phyloP scores from a whole-genome alignment of 2,888 invertebrate species.

The Torymus texanus region DNA sequence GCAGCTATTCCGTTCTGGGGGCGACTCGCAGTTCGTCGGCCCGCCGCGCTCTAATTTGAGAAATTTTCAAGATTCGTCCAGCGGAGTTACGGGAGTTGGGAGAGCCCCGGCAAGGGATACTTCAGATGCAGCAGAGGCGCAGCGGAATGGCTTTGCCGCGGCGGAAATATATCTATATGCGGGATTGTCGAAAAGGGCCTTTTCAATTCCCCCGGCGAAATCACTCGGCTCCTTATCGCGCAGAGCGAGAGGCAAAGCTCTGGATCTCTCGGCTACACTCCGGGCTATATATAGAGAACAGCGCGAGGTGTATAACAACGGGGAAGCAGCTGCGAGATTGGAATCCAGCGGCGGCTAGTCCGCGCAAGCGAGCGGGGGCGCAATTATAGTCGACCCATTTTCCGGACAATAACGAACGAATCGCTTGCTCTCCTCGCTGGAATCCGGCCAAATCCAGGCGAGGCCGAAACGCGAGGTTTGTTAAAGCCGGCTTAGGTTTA shows the following conservation, averaged over 20 bases:
- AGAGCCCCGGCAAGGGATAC: slow-evolving; percentile 12
- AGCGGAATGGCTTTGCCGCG: not conserved
- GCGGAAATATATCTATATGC: not conserved
- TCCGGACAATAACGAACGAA: slow-evolving; percentile 72
- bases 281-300: too few relatives aligned
- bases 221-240: slow-evolving; percentile 35
- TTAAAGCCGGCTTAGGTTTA: slow-evolving; percentile 71
- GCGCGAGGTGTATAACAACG: too few relatives aligned
- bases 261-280: too few relatives aligned
- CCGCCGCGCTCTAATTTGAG: too few relatives aligned
- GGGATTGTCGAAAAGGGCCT: slow-evolving; percentile 23
- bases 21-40: too few relatives aligned
- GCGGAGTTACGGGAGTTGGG: not conserved
- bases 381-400: slow-evolving; percentile 73
- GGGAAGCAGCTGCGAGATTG: slow-evolving; percentile 38
- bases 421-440: slow-evolving; percentile 62
- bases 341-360: slow-evolving; percentile 38
- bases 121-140: not conserved
- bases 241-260: not conserved
- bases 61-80: not conserved
- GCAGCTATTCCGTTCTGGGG: not conserved
- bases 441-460: slow-evolving; percentile 69
- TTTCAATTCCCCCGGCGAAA: slow-evolving; percentile 36
- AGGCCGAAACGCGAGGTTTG: slow-evolving; percentile 63
- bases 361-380: slow-evolving; percentile 51